Evolutionary conservation across 1,140 invertebrate genomes (phyloP).

Genomic region (Druon quercuslanigerum): DNA sequence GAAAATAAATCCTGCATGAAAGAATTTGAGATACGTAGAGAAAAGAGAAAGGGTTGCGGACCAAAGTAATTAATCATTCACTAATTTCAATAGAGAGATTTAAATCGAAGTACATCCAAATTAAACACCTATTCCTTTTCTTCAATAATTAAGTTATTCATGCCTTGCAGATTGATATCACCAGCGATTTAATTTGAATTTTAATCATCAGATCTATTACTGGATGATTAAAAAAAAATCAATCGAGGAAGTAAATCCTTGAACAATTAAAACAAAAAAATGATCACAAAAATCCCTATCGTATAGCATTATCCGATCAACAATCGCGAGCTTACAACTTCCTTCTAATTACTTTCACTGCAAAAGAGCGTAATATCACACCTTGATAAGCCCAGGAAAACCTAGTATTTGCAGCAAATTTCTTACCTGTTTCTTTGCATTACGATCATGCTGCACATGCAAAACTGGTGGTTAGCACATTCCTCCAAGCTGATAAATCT

Average conservation of each 20-base stretch:
- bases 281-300: background rate
- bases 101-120: background rate
- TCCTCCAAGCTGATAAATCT: conserved; percentile 25
- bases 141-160: too few species aligned
- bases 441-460: conserved; percentile 21
- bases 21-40: background rate
- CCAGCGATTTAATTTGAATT: too few species aligned
- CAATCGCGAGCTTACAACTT: background rate
- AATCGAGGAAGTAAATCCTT: too few species aligned
- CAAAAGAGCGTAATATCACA: conserved; percentile 16
- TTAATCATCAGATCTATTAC: too few species aligned
- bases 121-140: too few species aligned
- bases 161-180: too few species aligned
- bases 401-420: background rate
- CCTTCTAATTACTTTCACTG: conserved; percentile 8
- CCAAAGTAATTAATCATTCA: conserved; percentile 1
- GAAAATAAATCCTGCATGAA: background rate
- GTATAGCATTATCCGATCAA: background rate
- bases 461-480: conserved; percentile 29
- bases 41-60: background rate
- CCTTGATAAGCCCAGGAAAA: background rate
- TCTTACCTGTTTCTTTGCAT: conserved; percentile 29
- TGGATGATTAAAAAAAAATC: too few species aligned
- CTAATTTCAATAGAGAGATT: background rate
- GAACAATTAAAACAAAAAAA: background rate